Evolutionary conservation across 30 jellyfish, hydroid and myxozoan species (phyloP).

Genomic region (Pelagia noctiluca): DNA sequence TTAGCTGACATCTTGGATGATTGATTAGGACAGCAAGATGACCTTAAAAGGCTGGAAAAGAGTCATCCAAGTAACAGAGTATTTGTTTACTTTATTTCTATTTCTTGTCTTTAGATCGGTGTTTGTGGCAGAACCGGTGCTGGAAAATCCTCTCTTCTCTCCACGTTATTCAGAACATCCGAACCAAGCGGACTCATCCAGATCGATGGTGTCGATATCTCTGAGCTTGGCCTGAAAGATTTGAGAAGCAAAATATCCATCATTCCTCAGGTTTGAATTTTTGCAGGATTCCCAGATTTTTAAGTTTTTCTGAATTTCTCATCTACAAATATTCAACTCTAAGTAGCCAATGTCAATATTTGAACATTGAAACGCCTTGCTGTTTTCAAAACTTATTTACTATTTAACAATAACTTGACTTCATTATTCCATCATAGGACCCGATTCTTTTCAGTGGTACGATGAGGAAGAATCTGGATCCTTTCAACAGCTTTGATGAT

Average conservation of each 20-base stretch:
- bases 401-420: not conserved
- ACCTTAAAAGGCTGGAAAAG: too few relatives aligned
- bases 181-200: slow-evolving; percentile 82
- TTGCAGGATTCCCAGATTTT: not conserved
- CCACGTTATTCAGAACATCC: slow-evolving; percentile 91
- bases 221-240: slow-evolving; percentile 84
- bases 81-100: too few relatives aligned
- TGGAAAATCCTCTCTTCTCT: slow-evolving; percentile 89
- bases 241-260: slow-evolving; percentile 88
- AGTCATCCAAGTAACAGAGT: too few relatives aligned
- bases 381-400: not conserved
- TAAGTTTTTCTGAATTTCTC: not conserved
- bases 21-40: too few relatives aligned
- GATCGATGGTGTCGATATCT: slow-evolving; percentile 79
- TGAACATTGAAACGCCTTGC: too few relatives aligned
- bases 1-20: too few relatives aligned
- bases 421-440: slow-evolving; percentile 59
- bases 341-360: too few relatives aligned
- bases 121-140: slow-evolving; percentile 99
- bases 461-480: slow-evolving; percentile 91
- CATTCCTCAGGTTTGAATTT: slow-evolving; percentile 85
- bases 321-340: too few relatives aligned
- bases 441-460: slow-evolving; percentile 94
- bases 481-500: slow-evolving; percentile 73
- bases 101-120: slow-evolving; percentile 67